Base-by-base conservation (phyloP, 23 tunicate genomes). In the Ciona savignyi region DNA sequence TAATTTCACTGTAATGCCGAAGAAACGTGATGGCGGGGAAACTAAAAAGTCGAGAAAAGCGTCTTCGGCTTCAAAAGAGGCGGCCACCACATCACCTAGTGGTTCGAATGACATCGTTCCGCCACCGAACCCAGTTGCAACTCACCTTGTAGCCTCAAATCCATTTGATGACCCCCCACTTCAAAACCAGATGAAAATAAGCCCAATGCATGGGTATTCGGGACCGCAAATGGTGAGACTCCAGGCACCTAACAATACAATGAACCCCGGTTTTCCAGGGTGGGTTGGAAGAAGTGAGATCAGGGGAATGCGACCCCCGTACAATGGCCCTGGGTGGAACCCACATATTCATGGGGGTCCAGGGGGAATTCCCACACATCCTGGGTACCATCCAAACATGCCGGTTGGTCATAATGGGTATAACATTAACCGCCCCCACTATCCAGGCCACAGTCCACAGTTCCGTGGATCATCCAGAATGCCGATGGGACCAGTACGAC, bases 141-240 rank as follows among this genome's bases (percentile, higher is more conserved):
- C 89, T 4, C 87, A 91, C 80, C 70, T 91, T 2, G 89, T 84
- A 34, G 97, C 97, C 29, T 84, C 87, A 1, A 85, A 91, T 65
- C 97, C 97, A 63, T 91, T 91, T 91, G 97, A 91, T 66, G 97
- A 91, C 25, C 82, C 90, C 1, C 78, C 78, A 48, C 85, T 82
- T 27, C 63, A 56, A 23, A 68, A 33, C 26, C 34, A 76, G 15
- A 73, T 85, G 70, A 70, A 67, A 60, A 60, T 78, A 70, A 35
- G 81, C 4, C 35, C 64, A 21, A 66, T 68, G 63, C 68, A 67
- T 24, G 30, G 48, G 49, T 85, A 72, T 56, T 60, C 77, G 0
- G 68, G 68, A 49, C 81, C 76, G 35, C 73, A 81, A 25, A 83
- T 83, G 89, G 77, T 82, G 69, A 56, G 87, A 31, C 51, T 82